These are phyloP conservation scores for Chymomyza fuscimana DNA, from an alignment of 2,888 invertebrate species.

Conservation along the genomic window DNA sequence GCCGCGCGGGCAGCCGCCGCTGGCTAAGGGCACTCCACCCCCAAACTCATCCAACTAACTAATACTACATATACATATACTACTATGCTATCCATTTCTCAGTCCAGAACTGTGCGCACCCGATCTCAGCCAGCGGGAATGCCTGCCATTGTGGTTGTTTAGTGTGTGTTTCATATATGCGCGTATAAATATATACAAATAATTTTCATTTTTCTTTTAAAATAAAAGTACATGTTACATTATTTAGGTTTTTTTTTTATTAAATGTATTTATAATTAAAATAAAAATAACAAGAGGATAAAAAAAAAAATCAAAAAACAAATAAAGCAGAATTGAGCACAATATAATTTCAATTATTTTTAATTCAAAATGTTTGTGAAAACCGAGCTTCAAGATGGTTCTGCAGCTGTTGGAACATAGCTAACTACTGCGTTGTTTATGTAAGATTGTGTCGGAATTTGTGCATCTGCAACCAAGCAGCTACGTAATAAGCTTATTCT, in stretches of 20 bases:
- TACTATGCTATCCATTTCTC: neutral
- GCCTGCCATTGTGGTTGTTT: slow-evolving; percentile 1
- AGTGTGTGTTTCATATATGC: neutral
- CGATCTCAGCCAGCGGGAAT: neutral
- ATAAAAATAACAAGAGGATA: slow-evolving; percentile 48
- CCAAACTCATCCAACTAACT: neutral
- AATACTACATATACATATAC: neutral
- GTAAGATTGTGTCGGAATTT: no score
- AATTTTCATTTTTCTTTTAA: slow-evolving; percentile 57
- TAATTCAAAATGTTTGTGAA: neutral
- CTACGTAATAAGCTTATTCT: no score
- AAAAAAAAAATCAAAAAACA: slow-evolving; percentile 28
- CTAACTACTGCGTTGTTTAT: no score
- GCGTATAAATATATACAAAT: slow-evolving; percentile 27
- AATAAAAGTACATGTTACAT: slow-evolving; percentile 66
- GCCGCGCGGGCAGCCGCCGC: slow-evolving; percentile 17
- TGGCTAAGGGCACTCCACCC: neutral
- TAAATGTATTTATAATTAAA: slow-evolving; percentile 75
- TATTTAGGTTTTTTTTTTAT: slow-evolving; percentile 72
- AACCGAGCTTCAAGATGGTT: no score
- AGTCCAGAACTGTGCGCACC: neutral
- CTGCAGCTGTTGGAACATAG: no score
- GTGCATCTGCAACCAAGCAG: no score
- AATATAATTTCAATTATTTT: slow-evolving; percentile 22
- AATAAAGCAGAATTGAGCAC: slow-evolving; percentile 58